A percentile compares a stretch with the other conserved stretches of the same genome.
phyloP scores from a whole-genome alignment of 2,888 invertebrate genomes.

The Acanthosepion lycidas region DNA sequence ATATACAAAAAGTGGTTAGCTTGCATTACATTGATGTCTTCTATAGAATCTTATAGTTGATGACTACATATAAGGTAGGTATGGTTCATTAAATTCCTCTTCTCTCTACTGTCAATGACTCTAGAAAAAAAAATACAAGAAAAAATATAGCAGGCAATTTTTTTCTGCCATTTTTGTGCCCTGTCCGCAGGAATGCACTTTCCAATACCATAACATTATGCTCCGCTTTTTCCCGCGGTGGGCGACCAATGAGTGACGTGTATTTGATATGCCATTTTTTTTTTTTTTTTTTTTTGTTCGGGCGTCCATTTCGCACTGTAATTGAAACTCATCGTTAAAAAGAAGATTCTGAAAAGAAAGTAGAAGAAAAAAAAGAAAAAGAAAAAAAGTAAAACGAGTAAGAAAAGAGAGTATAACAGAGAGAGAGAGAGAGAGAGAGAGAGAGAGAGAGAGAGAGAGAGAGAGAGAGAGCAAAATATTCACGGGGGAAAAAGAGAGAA shows the following conservation, averaged over 20 bases:
- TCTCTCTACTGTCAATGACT: constrained; percentile 18
- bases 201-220: neutral
- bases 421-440: no score
- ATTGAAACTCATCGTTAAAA: constrained; percentile 33
- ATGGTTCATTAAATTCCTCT: neutral
- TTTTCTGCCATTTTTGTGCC: neutral
- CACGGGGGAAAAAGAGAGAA: no score
- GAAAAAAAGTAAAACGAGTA: no score
- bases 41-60: constrained; percentile 21
- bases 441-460: no score
- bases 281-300: neutral
- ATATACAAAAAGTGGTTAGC: neutral
- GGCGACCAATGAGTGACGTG: constrained; percentile 21
- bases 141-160: neutral
- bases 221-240: neutral
- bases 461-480: no score
- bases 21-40: constrained; percentile 33
- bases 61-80: constrained; percentile 14
- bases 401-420: no score
- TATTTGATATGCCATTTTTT: neutral
- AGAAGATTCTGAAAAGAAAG: neutral
- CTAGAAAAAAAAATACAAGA: neutral
- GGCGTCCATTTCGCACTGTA: neutral
- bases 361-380: no score
- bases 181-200: constrained; percentile 33